Evolutionary conservation across 2,888 invertebrate species (phyloP), one percentile per base, ranked within the genome.

Genomic region (Eubasilissa splendida): DNA sequence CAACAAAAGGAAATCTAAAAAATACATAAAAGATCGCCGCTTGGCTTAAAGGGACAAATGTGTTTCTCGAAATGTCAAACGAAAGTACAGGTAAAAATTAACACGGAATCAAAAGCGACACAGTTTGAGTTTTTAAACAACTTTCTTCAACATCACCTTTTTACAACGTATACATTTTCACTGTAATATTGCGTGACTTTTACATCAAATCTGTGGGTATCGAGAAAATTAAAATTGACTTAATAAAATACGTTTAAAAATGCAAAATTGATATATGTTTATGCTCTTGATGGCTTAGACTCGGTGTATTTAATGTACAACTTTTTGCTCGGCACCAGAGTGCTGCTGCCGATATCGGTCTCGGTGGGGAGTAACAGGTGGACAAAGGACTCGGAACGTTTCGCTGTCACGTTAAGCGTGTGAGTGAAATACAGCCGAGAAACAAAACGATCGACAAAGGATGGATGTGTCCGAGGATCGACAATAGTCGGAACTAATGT

Each of bases 401-500:
- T 56, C 14, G 68, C 66, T 66, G 77, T 77, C 77, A 77, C 58
- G 9, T 33, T 68, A 70, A 77, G 77, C 56, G 77, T 77, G 77
- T 77, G 77, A 77, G 77, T 77, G 77, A 77, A 70, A 77, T 77
- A 77, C 70, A 31, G 58, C 53, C 42, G 11, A n/a, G 58, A 77
- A 77, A 70, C 70, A 77, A 66, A 58, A 68, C 66, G 68, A 52
- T 70, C 52, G 59, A 77, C 77, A 77, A 77, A 54, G 54, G 58
- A 68, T 54, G 60, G 50, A 22, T 31, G 56, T 74, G 58, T 56
- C 76, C 53, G 65, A 52, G 50, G 60, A 56, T 52, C 52, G 52
- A 70, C 77, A 77, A 77, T 77, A 58, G 77, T 56, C 11, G 77
- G 77, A 77, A 70, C 68, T 77, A 77, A 77, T 77, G n/a, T 50